Evolutionary conservation across 2,797 vertebrate genomes (phyloP).

Genomic region (Podarcis lilfordi): DNA sequence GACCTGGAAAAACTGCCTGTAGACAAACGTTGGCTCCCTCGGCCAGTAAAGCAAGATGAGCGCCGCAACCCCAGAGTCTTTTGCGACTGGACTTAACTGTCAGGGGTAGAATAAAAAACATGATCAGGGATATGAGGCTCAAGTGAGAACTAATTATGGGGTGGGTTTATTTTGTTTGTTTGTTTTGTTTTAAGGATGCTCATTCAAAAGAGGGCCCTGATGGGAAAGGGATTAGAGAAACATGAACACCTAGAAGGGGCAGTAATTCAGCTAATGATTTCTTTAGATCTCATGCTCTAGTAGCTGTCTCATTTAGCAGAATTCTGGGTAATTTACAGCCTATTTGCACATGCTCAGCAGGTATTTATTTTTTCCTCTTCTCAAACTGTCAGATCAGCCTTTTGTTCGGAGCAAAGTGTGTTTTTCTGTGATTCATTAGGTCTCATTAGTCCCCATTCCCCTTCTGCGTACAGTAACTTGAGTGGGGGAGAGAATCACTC

Average conservation of each 20-base stretch:
- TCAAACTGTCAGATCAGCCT: constrained; percentile 46
- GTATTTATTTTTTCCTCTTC: constrained; percentile 44
- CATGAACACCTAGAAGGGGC: constrained; percentile 6
- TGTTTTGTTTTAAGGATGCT: not conserved
- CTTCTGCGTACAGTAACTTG: constrained; percentile 22
- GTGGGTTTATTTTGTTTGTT: too few species aligned
- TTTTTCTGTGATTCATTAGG: constrained; percentile 53
- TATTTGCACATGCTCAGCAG: constrained; percentile 27
- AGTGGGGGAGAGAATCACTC: not conserved
- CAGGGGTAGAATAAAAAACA: not conserved
- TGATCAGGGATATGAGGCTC: not conserved
- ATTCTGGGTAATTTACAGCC: constrained; percentile 29
- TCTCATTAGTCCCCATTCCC: constrained; percentile 38
- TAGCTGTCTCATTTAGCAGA: constrained; percentile 15
- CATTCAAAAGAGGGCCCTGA: constrained; percentile 10
- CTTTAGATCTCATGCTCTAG: not conserved
- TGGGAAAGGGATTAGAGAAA: constrained; percentile 1
- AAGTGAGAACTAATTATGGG: not conserved
- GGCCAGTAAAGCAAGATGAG: too few species aligned
- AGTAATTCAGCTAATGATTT: constrained; percentile 36
- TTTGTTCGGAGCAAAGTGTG: constrained; percentile 12
- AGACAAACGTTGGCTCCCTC: too few species aligned
- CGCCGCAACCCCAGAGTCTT: too few species aligned
- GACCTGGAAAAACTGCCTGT: too few species aligned
- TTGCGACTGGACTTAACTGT: too few species aligned